Conservation (phyloP, 2,888 invertebrate genomes). For the Tetramorium bicarinatum region DNA sequence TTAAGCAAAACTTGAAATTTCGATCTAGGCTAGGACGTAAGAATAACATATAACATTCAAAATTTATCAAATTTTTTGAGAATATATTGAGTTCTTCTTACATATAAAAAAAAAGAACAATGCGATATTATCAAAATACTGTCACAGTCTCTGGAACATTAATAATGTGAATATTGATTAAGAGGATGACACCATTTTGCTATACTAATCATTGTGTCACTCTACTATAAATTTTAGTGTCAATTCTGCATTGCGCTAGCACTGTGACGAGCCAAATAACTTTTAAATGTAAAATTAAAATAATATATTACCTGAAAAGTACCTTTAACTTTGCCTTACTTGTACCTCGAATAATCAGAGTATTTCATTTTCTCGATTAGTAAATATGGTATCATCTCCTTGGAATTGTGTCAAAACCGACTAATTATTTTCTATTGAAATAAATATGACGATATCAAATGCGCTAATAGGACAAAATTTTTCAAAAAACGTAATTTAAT, state of each 20-base stretch:
- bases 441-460: conserved; percentile 60
- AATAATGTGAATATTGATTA: conserved; percentile 77
- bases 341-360: conserved; percentile 68
- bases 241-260: conserved; percentile 85
- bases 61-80: conserved; percentile 84
- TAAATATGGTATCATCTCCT: conserved; percentile 49
- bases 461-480: conserved; percentile 25
- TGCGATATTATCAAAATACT: conserved; percentile 81
- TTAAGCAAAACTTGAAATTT: conserved; percentile 76
- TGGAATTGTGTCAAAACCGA: conserved; percentile 49
- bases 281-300: conserved; percentile 86
- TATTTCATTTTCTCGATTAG: conserved; percentile 62
- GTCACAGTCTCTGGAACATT: conserved; percentile 81
- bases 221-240: conserved; percentile 83
- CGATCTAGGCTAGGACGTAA: conserved; percentile 81
- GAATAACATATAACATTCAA: conserved; percentile 80
- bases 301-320: conserved; percentile 84
- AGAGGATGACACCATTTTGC: conserved; percentile 76
- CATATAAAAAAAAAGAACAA: conserved; percentile 76
- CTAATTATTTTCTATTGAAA: conserved; percentile 52
- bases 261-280: conserved; percentile 86
- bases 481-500: conserved; percentile 37
- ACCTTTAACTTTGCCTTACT: conserved; percentile 75
- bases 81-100: conserved; percentile 84
- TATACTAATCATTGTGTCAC: conserved; percentile 82